Evolutionary conservation across 2,888 invertebrate genomes (phyloP).

Genomic region (Emesis furor): DNA sequence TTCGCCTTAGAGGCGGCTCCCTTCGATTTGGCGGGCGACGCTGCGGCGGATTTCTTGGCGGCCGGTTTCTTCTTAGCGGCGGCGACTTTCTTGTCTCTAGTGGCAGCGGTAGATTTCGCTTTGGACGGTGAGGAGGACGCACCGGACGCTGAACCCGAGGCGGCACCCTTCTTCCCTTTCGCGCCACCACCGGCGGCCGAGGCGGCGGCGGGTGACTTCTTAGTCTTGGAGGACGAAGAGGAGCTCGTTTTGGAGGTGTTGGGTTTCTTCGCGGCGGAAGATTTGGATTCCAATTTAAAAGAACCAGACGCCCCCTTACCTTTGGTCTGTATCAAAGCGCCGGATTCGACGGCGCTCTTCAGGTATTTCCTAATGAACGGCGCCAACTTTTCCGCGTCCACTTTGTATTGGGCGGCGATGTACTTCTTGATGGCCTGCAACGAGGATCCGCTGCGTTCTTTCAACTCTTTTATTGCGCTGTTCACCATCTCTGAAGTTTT

Average conservation of each 20-base stretch:
- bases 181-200: conserved; percentile 45
- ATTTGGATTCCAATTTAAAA: conserved; percentile 84
- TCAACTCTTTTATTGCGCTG: conserved; percentile 89
- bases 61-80: conserved; percentile 77
- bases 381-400: conserved; percentile 91
- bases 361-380: conserved; percentile 92
- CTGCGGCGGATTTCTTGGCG: conserved; percentile 64
- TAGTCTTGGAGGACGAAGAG: conserved; percentile 37
- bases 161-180: background rate
- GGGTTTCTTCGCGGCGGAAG: conserved; percentile 71
- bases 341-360: conserved; percentile 91
- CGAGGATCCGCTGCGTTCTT: conserved; percentile 93
- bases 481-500: conserved; percentile 90
- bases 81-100: conserved; percentile 77
- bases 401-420: conserved; percentile 91
- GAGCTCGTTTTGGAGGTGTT: conserved; percentile 56
- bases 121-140: conserved; percentile 68
- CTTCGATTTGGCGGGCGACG: conserved; percentile 72
- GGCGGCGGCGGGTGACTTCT: conserved; percentile 27
- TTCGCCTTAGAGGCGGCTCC: conserved; percentile 72
- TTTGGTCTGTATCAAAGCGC: conserved; percentile 90
- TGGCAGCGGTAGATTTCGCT: conserved; percentile 48
- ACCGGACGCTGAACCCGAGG: conserved; percentile 72
- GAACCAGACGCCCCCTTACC: conserved; percentile 90
- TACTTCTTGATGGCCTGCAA: conserved; percentile 93